phyloP scores from a whole-genome alignment of 2,113 vertebrate species.

The Ursus arctos region DNA sequence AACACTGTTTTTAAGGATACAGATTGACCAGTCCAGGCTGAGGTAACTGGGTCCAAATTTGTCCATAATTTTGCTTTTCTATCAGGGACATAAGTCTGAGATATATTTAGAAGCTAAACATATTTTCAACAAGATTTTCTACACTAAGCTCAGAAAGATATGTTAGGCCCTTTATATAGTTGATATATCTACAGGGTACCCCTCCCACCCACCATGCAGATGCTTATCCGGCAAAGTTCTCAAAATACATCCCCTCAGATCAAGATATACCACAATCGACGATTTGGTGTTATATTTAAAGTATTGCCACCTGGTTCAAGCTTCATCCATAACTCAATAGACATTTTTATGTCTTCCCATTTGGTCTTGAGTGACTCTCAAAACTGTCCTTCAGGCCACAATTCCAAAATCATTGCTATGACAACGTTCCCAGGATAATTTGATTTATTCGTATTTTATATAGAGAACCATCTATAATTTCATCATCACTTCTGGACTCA shows the following conservation, averaged over 20 bases:
- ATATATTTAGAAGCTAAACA: background rate
- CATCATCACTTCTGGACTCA: background rate
- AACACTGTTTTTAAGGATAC: background rate
- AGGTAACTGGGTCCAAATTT: background rate
- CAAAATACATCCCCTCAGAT: background rate
- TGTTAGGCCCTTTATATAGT: background rate
- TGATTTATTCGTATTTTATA: background rate
- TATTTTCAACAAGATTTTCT: background rate
- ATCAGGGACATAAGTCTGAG: background rate
- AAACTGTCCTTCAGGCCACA: background rate
- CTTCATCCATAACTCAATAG: background rate
- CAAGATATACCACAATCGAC: too few relatives aligned
- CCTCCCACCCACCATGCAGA: rapidly evolving
- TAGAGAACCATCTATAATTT: background rate
- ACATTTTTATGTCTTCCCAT: background rate
- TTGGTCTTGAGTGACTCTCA: background rate
- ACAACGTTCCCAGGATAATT: background rate
- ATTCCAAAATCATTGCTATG: background rate
- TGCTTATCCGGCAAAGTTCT: background rate
- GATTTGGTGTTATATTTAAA: background rate
- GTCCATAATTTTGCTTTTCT: background rate
- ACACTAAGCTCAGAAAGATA: rapidly evolving
- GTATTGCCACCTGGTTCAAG: background rate
- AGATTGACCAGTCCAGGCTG: background rate
- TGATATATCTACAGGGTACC: background rate